Conservation (phyloP, 23 tunicate genomes). For the Styela plicata region DNA sequence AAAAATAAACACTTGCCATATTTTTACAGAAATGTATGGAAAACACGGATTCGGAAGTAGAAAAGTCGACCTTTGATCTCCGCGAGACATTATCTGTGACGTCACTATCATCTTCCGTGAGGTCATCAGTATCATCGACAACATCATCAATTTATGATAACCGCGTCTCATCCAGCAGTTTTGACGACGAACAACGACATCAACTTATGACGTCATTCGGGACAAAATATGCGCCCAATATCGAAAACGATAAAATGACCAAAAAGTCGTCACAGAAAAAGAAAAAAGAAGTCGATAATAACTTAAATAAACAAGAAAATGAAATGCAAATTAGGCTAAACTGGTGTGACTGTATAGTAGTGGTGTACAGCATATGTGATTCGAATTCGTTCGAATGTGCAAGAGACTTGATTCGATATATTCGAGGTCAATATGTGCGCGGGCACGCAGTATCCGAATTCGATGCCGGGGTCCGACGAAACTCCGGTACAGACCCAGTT, state of each 20-base stretch:
- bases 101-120: background rate
- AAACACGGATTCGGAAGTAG: background rate
- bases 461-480: background rate
- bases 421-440: background rate
- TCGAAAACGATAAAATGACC: background rate
- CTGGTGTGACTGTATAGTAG: conserved; percentile 18
- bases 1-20: too few relatives aligned
- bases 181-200: conserved; percentile 23
- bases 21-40: background rate
- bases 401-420: conserved; percentile 11
- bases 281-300: background rate
- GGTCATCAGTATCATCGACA: conserved; percentile 5
- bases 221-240: background rate
- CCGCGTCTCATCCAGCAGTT: conserved; percentile 26
- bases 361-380: conserved; percentile 35
- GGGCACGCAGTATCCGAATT: background rate
- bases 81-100: background rate
- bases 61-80: background rate
- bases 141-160: background rate
- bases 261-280: background rate
- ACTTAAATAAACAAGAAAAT: background rate
- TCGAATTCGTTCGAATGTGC: background rate
- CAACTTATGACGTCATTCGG: conserved; percentile 7
- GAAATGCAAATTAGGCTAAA: conserved; percentile 9
- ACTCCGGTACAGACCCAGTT: background rate